These are phyloP conservation scores for Oreocharis arfaki DNA, from an alignment of 2,113 vertebrate species.

Conservation along the genomic window DNA sequence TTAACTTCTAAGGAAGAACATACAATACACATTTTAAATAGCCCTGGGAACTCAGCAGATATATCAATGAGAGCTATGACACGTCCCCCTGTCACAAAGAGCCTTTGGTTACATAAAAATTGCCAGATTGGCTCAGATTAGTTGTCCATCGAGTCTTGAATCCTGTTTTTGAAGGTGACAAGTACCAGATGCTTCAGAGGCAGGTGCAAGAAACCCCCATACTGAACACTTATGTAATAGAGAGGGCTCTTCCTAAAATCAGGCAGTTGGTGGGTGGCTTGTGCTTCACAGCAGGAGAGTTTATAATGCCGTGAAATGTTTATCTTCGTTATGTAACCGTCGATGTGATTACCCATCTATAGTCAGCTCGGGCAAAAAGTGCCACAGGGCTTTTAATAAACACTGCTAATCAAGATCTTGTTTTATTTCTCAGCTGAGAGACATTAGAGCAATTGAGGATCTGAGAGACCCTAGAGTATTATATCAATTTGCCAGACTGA, in stretches of 20 bases:
- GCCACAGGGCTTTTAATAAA: slow-evolving; percentile 48
- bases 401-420: slow-evolving; percentile 10
- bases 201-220: slow-evolving; percentile 68
- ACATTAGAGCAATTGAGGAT: neutral
- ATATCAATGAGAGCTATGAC: neutral
- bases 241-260: slow-evolving; percentile 66
- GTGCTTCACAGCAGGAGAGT: slow-evolving; percentile 59
- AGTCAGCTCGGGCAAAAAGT: slow-evolving; percentile 19
- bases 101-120: slow-evolving; percentile 38
- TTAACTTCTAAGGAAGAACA: slow-evolving; percentile 26
- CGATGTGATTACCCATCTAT: slow-evolving; percentile 49
- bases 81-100: neutral
- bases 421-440: slow-evolving; percentile 29
- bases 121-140: slow-evolving; percentile 33
- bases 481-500: neutral
- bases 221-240: slow-evolving; percentile 65
- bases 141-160: slow-evolving; percentile 41
- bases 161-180: slow-evolving; percentile 61
- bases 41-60: neutral
- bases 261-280: slow-evolving; percentile 63
- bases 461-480: neutral
- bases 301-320: slow-evolving; percentile 58
- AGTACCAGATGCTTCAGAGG: slow-evolving; percentile 70
- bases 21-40: slow-evolving; percentile 33
- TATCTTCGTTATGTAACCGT: slow-evolving; percentile 29